phyloP scores from a whole-genome alignment of 92 coral and sea anemone genomes.

The Phenganax marumi region DNA sequence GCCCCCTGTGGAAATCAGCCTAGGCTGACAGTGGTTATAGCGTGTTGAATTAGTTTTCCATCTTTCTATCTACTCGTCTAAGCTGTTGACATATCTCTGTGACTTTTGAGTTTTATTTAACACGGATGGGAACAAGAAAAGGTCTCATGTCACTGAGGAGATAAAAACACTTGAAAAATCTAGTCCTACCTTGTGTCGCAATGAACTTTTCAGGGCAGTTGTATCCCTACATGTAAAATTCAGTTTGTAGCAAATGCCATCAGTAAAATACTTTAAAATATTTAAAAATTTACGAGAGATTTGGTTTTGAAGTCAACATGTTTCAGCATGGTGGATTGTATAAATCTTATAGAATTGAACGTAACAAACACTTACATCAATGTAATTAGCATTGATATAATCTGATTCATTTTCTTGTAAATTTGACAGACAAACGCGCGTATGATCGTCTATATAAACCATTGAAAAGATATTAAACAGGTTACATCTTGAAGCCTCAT shows the following conservation, averaged over 20 bases:
- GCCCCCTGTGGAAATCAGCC: too few relatives aligned
- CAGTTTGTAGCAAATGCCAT: not conserved
- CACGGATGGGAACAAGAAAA: too few relatives aligned
- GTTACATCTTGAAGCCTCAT: too few relatives aligned
- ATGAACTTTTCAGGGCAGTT: conserved; percentile 44
- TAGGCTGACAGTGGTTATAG: too few relatives aligned
- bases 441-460: conserved; percentile 74
- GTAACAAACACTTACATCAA: conserved; percentile 71
- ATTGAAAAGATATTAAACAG: not conserved
- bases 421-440: conserved; percentile 83
- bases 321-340: not conserved
- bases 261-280: not conserved
- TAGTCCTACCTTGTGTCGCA: conserved; percentile 32
- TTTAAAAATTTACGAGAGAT: not conserved
- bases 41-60: too few relatives aligned
- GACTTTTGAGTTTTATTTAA: too few relatives aligned
- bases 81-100: too few relatives aligned
- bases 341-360: not conserved
- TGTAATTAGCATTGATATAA: conserved; percentile 85
- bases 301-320: too few relatives aligned
- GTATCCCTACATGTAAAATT: conserved; percentile 64
- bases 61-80: too few relatives aligned
- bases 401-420: conserved; percentile 78
- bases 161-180: too few relatives aligned
- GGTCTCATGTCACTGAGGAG: too few relatives aligned